These are phyloP conservation scores for Caenorhabditis sinica DNA, from an alignment of 2,888 invertebrate genomes.

Conservation along the genomic window DNA sequence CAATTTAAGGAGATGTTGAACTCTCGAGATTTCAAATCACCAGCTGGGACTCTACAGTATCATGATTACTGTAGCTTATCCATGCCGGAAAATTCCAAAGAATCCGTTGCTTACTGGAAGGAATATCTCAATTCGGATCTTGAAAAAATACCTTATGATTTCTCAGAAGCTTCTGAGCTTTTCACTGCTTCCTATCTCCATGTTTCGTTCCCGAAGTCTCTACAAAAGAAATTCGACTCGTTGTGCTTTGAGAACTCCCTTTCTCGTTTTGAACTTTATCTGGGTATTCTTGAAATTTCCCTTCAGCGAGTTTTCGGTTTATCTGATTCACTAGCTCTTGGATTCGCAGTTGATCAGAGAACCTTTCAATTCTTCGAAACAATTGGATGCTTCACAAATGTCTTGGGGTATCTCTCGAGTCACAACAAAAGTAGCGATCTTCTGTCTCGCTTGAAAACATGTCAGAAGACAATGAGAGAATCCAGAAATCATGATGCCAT, in stretches of 20 bases:
- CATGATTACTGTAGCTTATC: slow-evolving; percentile 34
- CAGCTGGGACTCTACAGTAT: slow-evolving; percentile 1
- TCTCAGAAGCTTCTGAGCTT: background rate
- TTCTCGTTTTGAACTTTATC: slow-evolving; percentile 48
- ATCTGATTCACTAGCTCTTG: slow-evolving; percentile 4
- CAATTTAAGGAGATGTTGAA: slow-evolving; percentile 52
- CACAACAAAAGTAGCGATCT: background rate
- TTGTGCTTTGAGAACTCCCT: slow-evolving; percentile 12
- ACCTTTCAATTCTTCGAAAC: slow-evolving; percentile 41
- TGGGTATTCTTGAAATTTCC: slow-evolving; percentile 8
- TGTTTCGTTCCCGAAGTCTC: background rate
- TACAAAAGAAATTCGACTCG: slow-evolving; percentile 33
- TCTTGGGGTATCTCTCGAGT: slow-evolving; percentile 22
- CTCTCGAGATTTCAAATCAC: background rate
- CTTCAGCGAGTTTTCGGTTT: slow-evolving; percentile 7
- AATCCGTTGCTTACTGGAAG: slow-evolving; percentile 27
- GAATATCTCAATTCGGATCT: slow-evolving; percentile 3
- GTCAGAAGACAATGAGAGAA: slow-evolving; percentile 21
- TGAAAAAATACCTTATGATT: slow-evolving; percentile 7
- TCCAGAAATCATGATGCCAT: slow-evolving; percentile 16
- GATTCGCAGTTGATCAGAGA: slow-evolving; percentile 52
- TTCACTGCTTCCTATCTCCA: slow-evolving; percentile 8
- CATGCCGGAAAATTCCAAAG: background rate
- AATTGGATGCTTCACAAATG: slow-evolving; percentile 65
- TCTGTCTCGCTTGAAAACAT: background rate